Conservation (phyloP, 2,888 invertebrate species). For the Nesidiocoris tenuis region DNA sequence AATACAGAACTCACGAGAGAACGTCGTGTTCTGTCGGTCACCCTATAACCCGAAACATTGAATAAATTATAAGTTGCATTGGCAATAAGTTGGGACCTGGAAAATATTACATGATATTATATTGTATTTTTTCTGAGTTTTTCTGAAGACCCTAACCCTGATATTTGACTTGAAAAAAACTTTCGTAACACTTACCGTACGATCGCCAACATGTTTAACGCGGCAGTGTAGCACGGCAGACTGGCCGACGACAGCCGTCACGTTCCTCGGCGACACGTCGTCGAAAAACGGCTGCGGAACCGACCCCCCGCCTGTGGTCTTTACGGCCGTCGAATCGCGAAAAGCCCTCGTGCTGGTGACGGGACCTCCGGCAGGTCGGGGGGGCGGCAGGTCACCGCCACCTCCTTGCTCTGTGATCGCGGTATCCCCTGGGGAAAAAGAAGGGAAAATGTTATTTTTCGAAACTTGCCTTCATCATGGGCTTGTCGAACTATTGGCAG, state of each 20-base stretch:
- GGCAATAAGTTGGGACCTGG: no score
- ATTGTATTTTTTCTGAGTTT: no score
- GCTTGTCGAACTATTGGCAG: no score
- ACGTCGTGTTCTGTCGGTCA: no score
- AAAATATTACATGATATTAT: no score
- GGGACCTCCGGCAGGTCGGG: constrained; percentile 10
- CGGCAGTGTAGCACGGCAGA: constrained; percentile 75
- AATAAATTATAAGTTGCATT: no score
- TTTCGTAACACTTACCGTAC: constrained; percentile 77
- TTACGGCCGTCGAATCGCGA: constrained; percentile 23
- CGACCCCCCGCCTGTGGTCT: constrained; percentile 48
- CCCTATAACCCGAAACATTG: no score
- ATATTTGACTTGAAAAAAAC: no score
- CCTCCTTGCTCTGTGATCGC: constrained; percentile 7
- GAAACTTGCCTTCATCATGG: no score
- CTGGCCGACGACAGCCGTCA: constrained; percentile 81
- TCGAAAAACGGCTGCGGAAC: constrained; percentile 76
- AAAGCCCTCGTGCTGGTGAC: constrained; percentile 25
- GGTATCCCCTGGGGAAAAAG: constrained; percentile 10
- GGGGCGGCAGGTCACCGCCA: constrained; percentile 5
- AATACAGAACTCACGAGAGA: no score
- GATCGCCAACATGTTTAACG: constrained; percentile 81
- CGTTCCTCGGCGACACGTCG: constrained; percentile 77
- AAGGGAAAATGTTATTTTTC: no score
- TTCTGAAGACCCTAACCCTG: no score